phyloP scores from a whole-genome alignment of 2,797 vertebrate species.

The Liparis tanakae region DNA sequence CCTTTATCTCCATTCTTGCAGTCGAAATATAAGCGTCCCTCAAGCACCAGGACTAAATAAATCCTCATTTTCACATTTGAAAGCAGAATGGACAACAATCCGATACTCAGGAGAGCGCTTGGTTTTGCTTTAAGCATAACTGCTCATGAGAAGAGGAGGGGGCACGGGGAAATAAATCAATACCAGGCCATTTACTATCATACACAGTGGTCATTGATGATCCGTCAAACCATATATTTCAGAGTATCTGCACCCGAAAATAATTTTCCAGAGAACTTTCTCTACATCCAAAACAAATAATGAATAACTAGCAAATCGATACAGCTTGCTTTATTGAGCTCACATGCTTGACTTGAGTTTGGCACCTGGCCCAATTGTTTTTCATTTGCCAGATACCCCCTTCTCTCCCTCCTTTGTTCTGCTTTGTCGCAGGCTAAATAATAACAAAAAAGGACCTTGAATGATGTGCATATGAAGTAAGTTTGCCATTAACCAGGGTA shows the following conservation, averaged over 20 bases:
- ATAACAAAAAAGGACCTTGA: constrained; percentile 45
- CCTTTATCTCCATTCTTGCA: constrained; percentile 64
- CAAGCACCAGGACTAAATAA: constrained; percentile 64
- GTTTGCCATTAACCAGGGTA: constrained; percentile 27
- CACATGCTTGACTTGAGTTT: constrained; percentile 69
- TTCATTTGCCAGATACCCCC: constrained; percentile 63
- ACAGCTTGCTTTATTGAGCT: constrained; percentile 70
- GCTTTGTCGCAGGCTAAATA: constrained; percentile 48
- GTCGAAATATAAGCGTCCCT: constrained; percentile 61
- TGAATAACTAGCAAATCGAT: constrained; percentile 76
- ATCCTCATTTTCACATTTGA: constrained; percentile 77
- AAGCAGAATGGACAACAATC: constrained; percentile 65
- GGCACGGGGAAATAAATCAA: constrained; percentile 74
- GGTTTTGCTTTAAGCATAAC: constrained; percentile 75
- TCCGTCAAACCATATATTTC: constrained; percentile 79
- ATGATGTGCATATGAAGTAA: constrained; percentile 33
- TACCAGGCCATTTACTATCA: constrained; percentile 79
- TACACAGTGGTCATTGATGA: constrained; percentile 79
- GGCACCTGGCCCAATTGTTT: constrained; percentile 72
- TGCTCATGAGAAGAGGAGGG: constrained; percentile 51
- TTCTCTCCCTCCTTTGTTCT: constrained; percentile 52
- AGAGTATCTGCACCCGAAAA: constrained; percentile 59
- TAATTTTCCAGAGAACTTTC: constrained; percentile 77
- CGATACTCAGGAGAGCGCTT: constrained; percentile 71
- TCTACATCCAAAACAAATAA: constrained; percentile 81